Evolutionary conservation across 2,113 vertebrate species (phyloP).

Genomic region (Oreamnos americanus): DNA sequence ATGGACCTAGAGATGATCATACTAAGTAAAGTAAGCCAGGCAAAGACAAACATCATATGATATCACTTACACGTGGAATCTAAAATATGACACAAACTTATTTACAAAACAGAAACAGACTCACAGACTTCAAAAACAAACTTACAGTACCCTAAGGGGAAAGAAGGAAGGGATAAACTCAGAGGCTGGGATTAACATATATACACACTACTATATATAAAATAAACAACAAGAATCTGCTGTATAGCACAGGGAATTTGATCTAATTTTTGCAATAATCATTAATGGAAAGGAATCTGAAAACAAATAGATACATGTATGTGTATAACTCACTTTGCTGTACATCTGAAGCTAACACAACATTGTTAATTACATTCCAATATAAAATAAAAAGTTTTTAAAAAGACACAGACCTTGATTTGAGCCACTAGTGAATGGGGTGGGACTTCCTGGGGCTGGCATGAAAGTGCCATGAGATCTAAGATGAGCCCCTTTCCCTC

Average conservation of each 20-base stretch:
- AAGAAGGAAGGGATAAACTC: background rate
- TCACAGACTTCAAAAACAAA: background rate
- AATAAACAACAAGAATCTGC: background rate
- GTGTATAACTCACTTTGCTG: background rate
- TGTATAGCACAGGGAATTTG: background rate
- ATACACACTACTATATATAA: background rate
- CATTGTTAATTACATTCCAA: background rate
- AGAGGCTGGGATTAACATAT: background rate
- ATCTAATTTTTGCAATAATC: background rate
- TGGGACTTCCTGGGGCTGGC: background rate
- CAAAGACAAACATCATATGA: background rate
- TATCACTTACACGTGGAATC: background rate
- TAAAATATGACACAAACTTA: background rate
- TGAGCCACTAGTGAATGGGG: fast-evolving
- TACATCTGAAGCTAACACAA: background rate
- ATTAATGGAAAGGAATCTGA: background rate
- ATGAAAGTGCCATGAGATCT: fast-evolving
- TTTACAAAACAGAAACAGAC: background rate
- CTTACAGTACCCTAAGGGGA: background rate
- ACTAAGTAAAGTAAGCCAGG: background rate
- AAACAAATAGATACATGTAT: background rate
- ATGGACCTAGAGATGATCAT: background rate
- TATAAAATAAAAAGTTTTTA: background rate
- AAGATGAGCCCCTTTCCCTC: background rate
- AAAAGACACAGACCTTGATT: background rate